A percentile compares a stretch with the other conserved stretches of the same genome.
These are phyloP conservation scores for Carassius gibelio DNA, from an alignment of 2,113 vertebrate genomes.

Conservation along the genomic window DNA sequence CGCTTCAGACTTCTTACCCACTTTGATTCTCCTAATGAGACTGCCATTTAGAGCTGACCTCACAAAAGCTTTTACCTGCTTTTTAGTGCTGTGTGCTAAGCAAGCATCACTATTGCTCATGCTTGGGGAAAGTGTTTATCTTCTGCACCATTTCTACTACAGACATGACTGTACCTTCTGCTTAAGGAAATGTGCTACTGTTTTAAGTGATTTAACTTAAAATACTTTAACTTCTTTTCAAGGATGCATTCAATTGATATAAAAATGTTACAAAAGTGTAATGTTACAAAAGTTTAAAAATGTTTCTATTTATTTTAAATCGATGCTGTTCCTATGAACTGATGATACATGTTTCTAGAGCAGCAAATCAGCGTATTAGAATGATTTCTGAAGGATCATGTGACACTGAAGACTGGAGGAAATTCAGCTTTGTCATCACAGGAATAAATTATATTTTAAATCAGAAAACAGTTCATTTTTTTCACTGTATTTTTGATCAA, in stretches of 20 bases:
- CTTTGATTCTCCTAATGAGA: slow-evolving; percentile 21
- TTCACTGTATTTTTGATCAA: no score
- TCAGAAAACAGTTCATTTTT: no score
- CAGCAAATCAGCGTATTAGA: background rate
- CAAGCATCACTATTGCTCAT: background rate
- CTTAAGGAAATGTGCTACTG: background rate
- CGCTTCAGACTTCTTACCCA: slow-evolving; percentile 4
- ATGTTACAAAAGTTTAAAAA: background rate
- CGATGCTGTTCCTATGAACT: background rate
- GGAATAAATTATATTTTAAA: background rate
- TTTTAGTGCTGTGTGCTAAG: background rate
- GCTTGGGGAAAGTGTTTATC: background rate
- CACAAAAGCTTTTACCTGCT: slow-evolving; percentile 14
- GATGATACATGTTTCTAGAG: background rate
- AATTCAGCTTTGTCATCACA: background rate
- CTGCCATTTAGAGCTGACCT: slow-evolving; percentile 11
- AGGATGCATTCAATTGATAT: background rate
- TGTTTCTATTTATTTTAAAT: background rate
- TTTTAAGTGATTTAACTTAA: background rate
- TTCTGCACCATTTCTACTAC: background rate
- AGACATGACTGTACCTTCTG: background rate
- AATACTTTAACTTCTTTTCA: background rate
- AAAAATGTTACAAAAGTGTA: background rate
- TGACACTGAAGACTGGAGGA: background rate
- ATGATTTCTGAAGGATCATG: no score